Base-by-base conservation (phyloP, 2,797 vertebrate species). In the Carapus acus region DNA sequence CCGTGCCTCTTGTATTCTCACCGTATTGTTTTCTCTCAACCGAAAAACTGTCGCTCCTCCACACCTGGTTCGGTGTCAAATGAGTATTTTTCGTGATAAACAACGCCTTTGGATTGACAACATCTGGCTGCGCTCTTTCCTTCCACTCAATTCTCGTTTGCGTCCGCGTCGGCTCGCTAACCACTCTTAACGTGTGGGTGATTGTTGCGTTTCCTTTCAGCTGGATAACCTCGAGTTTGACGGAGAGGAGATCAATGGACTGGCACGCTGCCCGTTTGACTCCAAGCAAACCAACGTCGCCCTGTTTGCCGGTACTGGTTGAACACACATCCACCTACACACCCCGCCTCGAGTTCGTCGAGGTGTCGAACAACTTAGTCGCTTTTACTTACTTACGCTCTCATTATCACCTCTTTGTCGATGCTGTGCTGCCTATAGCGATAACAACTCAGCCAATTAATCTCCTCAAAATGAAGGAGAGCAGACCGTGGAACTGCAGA, bases 201-300 rank as follows among this genome's bases (percentile, higher is more conserved):
- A 73, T 55, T 43, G 27, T 48, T 78, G 46, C 4, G 41, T 2
- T 83, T 84, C 86, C 80, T 79, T 88, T 53, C 78, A 99, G 96
- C 83, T 99, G 89, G 96, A 90, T 88, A 94, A 94, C 84, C 92
- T 99, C 54, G 96, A 99, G 83, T 97, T 96, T 83, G 94, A 98
- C 63, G 96, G 96, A 54, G 96, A 98, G 81, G 96, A 99, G 90
- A 97, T 98, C 82, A 98, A 92, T 74, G 96, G 96, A 61, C 86
- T 98, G 91, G 96, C 96, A 63, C 90, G 95, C 46, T 98, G 96
- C 90, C 96, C 96, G 1, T 99, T 98, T 80, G 96, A 98, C 87
- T 90, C 94, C 86, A 96, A 88, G 88, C 96, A 99, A 90, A 99
- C 95, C 88, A 98, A 99, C n/a, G 96, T 98, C 65, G 96, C 96